Base-by-base conservation (phyloP, 1,140 invertebrate genomes). In the Psilanteris sp. region DNA sequence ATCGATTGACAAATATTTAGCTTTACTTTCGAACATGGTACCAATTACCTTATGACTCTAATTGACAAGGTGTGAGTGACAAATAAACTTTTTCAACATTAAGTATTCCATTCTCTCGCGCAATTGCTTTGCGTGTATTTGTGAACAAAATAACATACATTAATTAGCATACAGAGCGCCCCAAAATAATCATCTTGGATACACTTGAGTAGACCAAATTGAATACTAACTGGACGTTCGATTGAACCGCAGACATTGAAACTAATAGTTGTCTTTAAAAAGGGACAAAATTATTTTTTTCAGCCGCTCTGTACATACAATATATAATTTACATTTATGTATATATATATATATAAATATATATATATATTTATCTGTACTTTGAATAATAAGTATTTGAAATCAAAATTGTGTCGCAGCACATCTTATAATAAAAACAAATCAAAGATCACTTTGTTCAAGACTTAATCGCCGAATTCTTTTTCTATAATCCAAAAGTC, bases 341-440 rank as follows among this genome's bases (percentile, higher is more conserved):
- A 50, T 46, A 32, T 29, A 37, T 61, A 11, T 62, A 29, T 55
- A 41, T 41, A 6, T 50, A 62, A 39, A 31, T 50, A 48, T 50
- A 11, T 62, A 39, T 48, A 48, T 62, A 20, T 46, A 48, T 62
- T 36, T 72, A 75, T 79, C 54, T 70, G 46, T 81, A 72, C 46
- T 77, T n/a, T n/a, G n/a, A 48, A 66, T 78, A 80, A n/a, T 81
- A 77, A 77, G 43, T 57, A 57, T 68, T 82, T 76, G 54, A 64
- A 73, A 37, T 43, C 77, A 79, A 79, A 74, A 82, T 82, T 82
- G 79, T 62, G 62, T 50, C 31, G 44, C 72, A 68, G 34, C 34
- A 54, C 43, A 67, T 77, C 73, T 36, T 78, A 50, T 36, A 13
- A 10, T 74, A 80, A 75, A 68, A 82, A 81, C 59, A 67, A 36